Percentiles rank a stretch among this genome's conserved stretches.
phyloP scores from a whole-genome alignment of 2,888 invertebrate species.

The Drosophila rellima region DNA sequence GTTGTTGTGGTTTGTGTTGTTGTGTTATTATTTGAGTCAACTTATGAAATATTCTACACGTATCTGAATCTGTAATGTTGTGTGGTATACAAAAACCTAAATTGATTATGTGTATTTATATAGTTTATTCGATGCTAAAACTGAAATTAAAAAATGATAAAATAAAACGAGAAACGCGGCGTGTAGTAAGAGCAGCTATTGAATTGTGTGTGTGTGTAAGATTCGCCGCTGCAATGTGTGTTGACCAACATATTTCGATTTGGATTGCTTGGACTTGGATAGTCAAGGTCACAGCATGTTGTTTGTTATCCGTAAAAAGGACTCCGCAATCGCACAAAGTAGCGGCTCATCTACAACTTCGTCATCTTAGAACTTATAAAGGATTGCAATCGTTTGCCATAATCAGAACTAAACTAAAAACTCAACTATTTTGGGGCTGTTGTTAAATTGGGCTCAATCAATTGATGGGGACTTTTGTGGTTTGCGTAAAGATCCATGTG shows the following conservation, averaged over 20 bases:
- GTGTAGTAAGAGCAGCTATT: slow-evolving; percentile 53
- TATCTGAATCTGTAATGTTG: slow-evolving; percentile 18
- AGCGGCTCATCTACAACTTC: slow-evolving; percentile 56
- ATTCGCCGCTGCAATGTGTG: slow-evolving; percentile 14
- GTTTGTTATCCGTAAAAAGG: slow-evolving; percentile 31
- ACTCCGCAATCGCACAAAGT: slow-evolving; percentile 52
- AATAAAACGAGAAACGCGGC: slow-evolving; percentile 68
- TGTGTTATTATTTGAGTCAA: slow-evolving; percentile 33
- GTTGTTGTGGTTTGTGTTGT: slow-evolving; percentile 23
- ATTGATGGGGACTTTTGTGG: slow-evolving; percentile 30
- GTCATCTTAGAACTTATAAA: slow-evolving; percentile 69
- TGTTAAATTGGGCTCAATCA: slow-evolving; percentile 14
- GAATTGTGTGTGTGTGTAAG: slow-evolving; percentile 22
- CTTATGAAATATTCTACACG: slow-evolving; percentile 48
- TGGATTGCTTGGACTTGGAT: neutral
- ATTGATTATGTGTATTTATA: slow-evolving; percentile 54
- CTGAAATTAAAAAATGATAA: slow-evolving; percentile 70
- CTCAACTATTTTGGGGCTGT: slow-evolving; percentile 36
- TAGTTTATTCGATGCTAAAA: slow-evolving; percentile 77
- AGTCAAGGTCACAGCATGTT: slow-evolving; percentile 13
- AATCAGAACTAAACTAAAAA: slow-evolving; percentile 43
- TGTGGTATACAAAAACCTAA: slow-evolving; percentile 53
- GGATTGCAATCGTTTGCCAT: slow-evolving; percentile 39
- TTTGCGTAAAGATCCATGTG: slow-evolving; percentile 59
- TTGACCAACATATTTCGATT: slow-evolving; percentile 1